Conservation (phyloP, 2,797 vertebrate genomes). For the Perodicticus potto region DNA sequence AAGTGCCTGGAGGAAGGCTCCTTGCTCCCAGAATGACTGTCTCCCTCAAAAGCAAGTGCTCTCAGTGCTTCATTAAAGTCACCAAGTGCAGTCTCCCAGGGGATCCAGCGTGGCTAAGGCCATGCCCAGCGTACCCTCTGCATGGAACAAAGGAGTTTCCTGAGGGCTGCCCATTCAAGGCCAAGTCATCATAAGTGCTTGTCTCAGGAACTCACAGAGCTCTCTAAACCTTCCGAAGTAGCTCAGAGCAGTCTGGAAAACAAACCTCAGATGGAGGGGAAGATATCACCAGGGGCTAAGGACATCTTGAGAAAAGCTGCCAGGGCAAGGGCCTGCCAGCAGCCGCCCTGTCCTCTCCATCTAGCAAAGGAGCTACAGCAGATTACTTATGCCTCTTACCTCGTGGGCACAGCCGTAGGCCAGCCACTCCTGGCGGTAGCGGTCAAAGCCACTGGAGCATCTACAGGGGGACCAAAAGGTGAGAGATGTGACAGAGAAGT, state of each 20-base stretch:
- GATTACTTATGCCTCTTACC: conserved; percentile 87
- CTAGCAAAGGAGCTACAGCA: neutral
- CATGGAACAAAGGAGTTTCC: neutral
- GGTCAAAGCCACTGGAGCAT: conserved; percentile 96
- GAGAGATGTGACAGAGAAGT: neutral
- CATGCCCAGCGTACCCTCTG: neutral
- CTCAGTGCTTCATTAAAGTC: neutral
- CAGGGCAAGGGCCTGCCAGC: neutral
- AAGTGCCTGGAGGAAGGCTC: neutral
- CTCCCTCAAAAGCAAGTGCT: neutral
- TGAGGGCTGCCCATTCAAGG: neutral
- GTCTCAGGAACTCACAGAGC: neutral
- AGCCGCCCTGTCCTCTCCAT: neutral
- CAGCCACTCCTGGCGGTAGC: conserved; percentile 96
- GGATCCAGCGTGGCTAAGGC: neutral
- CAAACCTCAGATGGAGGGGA: neutral
- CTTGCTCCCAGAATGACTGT: neutral
- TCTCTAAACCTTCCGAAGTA: neutral
- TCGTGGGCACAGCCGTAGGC: conserved; percentile 94
- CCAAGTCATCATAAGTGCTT: neutral
- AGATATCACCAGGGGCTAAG: neutral
- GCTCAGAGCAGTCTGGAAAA: neutral
- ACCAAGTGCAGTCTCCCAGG: neutral
- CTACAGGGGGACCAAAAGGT: conserved; percentile 85
- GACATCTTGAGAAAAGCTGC: neutral